phyloP scores from a whole-genome alignment of 2,888 invertebrate genomes.

The Folsomia candida region DNA sequence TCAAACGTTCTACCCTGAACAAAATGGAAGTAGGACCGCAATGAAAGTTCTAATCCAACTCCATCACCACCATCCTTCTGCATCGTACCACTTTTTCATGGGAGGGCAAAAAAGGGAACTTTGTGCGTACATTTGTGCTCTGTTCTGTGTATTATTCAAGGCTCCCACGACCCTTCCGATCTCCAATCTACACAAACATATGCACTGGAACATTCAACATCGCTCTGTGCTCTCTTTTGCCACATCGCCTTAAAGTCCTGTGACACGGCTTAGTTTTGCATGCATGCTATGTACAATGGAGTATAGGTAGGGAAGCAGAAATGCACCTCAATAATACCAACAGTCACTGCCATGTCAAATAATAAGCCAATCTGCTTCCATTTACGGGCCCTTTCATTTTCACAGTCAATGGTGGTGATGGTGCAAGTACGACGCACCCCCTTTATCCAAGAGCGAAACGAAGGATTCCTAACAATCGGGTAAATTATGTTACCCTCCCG shows the following conservation, averaged over 20 bases:
- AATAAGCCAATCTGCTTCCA: background rate
- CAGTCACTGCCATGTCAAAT: background rate
- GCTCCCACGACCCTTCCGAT: conserved; percentile 39
- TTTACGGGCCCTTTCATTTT: no score
- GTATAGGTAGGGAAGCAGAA: no score
- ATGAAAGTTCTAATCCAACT: conserved; percentile 9
- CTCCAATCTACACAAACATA: conserved; percentile 18
- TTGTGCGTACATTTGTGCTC: conserved; percentile 21
- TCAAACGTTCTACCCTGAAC: background rate
- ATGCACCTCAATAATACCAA: no score
- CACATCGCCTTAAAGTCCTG: no score
- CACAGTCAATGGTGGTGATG: background rate
- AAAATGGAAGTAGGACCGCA: no score
- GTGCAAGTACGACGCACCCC: background rate
- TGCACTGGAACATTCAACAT: conserved; percentile 10
- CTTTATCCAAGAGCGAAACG: background rate
- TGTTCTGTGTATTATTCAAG: conserved; percentile 18
- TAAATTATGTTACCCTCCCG: conserved; percentile 9
- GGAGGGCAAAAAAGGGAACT: conserved; percentile 9
- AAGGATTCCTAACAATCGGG: background rate
- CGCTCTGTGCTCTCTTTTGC: no score
- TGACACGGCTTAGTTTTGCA: no score
- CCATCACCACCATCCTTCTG: background rate
- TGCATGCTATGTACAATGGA: no score
- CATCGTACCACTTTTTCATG: background rate